These are phyloP conservation scores for Hypotaenidia philippensis DNA, from an alignment of 2,797 vertebrate species.

Conservation along the genomic window DNA sequence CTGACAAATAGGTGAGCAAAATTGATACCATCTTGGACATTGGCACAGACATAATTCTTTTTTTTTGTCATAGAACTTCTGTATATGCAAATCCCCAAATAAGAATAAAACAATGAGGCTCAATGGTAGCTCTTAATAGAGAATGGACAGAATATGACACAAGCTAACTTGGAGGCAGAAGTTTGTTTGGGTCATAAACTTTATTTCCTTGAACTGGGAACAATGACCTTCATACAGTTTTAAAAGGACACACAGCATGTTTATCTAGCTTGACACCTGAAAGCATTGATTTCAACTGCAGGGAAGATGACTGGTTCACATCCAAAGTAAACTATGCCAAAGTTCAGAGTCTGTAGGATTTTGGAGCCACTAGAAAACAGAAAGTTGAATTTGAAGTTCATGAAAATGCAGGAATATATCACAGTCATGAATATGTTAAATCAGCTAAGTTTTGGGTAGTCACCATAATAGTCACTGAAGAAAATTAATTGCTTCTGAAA, in stretches of 20 bases:
- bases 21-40: neutral
- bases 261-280: neutral
- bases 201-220: neutral
- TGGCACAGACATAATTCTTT: neutral
- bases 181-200: neutral
- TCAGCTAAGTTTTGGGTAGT: neutral
- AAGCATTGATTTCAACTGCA: neutral
- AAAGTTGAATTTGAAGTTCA: neutral
- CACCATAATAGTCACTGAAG: neutral
- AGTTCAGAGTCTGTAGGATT: neutral
- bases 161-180: neutral
- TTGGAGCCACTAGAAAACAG: neutral
- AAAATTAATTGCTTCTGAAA: conserved; percentile 34
- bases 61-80: neutral
- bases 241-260: neutral
- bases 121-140: neutral
- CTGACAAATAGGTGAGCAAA: neutral
- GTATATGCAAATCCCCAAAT: neutral
- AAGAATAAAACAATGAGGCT: neutral
- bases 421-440: neutral
- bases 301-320: neutral
- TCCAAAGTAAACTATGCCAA: neutral
- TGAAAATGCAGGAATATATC: neutral
- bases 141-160: neutral
- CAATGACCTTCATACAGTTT: neutral